These are phyloP conservation scores for Neostethus bicornis DNA, from an alignment of 2,797 vertebrate genomes.

Conservation along the genomic window DNA sequence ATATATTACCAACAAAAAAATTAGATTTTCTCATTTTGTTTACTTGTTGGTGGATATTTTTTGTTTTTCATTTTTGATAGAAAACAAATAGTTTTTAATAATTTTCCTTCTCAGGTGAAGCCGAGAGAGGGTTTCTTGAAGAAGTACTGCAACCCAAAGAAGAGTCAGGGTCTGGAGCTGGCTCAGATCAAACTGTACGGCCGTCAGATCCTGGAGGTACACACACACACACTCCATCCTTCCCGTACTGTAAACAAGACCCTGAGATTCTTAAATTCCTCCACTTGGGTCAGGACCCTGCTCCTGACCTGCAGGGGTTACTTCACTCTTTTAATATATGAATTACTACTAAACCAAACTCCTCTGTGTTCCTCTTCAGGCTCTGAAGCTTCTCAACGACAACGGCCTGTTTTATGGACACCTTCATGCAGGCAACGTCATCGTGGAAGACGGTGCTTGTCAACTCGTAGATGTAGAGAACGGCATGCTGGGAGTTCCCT, in stretches of 20 bases:
- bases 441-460: slow-evolving; percentile 90
- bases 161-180: slow-evolving; percentile 93
- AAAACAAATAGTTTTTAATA: too few relatives aligned
- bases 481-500: slow-evolving; percentile 90
- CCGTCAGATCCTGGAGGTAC: slow-evolving; percentile 94
- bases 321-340: too few relatives aligned
- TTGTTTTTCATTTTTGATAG: too few relatives aligned
- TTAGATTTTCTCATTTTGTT: too few relatives aligned
- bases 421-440: slow-evolving; percentile 90
- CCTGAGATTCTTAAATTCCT: too few relatives aligned
- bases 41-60: too few relatives aligned
- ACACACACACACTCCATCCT: too few relatives aligned
- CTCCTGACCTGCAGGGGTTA: too few relatives aligned
- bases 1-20: too few relatives aligned
- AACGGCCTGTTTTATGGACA: slow-evolving; percentile 91
- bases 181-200: slow-evolving; percentile 90
- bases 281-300: too few relatives aligned
- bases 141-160: slow-evolving; percentile 95
- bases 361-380: slow-evolving; percentile 67
- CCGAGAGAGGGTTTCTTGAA: slow-evolving; percentile 92
- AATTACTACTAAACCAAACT: too few relatives aligned
- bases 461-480: slow-evolving; percentile 92
- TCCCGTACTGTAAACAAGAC: too few relatives aligned
- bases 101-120: slow-evolving; percentile 81
- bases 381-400: slow-evolving; percentile 91